Evolutionary conservation across 2,888 invertebrate genomes (phyloP).

Genomic region (Branchipolynoe longqiensis): DNA sequence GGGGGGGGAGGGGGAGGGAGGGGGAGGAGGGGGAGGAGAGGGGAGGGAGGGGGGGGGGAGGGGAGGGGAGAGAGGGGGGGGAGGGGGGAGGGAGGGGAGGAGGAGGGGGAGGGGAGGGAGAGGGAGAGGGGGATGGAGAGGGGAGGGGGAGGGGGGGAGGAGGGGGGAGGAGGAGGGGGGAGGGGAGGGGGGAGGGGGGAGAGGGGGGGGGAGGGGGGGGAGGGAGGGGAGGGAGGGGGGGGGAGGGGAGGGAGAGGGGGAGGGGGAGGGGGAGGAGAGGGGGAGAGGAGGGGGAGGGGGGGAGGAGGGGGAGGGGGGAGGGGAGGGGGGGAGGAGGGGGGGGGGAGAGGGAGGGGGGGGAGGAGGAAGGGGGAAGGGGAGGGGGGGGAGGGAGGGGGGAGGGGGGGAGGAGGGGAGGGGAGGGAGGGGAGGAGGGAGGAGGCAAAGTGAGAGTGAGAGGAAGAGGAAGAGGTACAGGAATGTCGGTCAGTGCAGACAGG

Average conservation of each 20-base stretch:
- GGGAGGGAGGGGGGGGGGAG: background rate
- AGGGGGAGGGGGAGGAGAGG: background rate
- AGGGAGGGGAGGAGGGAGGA: background rate
- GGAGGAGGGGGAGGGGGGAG: background rate
- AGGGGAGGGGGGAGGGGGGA: background rate
- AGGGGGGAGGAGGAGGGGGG: background rate
- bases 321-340: background rate
- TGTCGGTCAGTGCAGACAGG: too few relatives aligned
- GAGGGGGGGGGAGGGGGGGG: background rate
- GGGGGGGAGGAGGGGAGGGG: background rate
- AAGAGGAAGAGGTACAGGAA: too few relatives aligned
- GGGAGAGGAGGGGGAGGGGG: background rate
- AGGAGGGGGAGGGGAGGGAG: background rate
- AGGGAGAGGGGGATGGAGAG: background rate
- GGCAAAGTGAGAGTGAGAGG: background rate
- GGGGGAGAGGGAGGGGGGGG: background rate
- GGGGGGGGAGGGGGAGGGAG: slow-evolving; percentile 5
- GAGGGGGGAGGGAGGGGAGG: background rate
- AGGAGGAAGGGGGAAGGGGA: background rate
- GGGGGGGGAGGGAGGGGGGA: background rate
- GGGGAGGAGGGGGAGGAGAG: background rate
- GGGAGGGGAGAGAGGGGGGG: background rate
- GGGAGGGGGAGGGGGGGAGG: background rate
- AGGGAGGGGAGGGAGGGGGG: background rate
- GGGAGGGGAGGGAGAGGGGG: background rate